These are phyloP conservation scores for Sisor rabdophorus DNA, from an alignment of 2,113 vertebrate species.

Conservation along the genomic window DNA sequence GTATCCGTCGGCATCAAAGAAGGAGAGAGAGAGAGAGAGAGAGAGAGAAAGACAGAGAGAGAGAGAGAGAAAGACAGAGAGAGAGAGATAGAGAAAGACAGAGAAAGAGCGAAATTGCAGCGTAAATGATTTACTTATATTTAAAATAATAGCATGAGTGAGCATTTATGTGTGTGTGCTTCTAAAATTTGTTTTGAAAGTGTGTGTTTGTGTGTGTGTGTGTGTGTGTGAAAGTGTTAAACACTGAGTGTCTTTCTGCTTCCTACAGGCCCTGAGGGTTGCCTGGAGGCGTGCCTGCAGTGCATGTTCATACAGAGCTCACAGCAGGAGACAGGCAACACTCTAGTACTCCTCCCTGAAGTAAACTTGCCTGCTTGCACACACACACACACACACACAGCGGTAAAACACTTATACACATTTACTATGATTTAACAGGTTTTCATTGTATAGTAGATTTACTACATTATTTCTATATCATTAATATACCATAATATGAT, in stretches of 20 bases:
- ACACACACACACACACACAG: slow-evolving; percentile 21
- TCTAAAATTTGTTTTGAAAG: slow-evolving; percentile 5
- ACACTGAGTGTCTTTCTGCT: slow-evolving; percentile 58
- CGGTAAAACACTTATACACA: background rate
- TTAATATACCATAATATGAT: no score
- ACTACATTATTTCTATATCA: no score
- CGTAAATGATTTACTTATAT: slow-evolving; percentile 41
- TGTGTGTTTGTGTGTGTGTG: no score
- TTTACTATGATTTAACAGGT: no score
- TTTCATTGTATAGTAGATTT: no score
- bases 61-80: slow-evolving; percentile 28
- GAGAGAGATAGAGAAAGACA: background rate
- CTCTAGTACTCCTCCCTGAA: slow-evolving; percentile 59
- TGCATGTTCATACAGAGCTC: slow-evolving; percentile 65
- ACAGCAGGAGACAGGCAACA: slow-evolving; percentile 62
- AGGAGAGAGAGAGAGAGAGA: slow-evolving; percentile 19
- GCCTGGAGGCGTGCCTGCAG: slow-evolving; percentile 65
- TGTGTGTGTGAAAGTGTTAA: slow-evolving; percentile 38
- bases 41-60: background rate
- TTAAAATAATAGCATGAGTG: slow-evolving; percentile 6
- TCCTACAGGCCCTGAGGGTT: slow-evolving; percentile 64
- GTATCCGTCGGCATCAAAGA: no score
- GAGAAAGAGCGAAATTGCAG: slow-evolving; percentile 17
- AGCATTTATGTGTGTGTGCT: slow-evolving; percentile 6
- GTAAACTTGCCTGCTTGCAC: slow-evolving; percentile 39